Conservation (phyloP, 2,888 invertebrate genomes). For the Diloba caeruleocephala region DNA sequence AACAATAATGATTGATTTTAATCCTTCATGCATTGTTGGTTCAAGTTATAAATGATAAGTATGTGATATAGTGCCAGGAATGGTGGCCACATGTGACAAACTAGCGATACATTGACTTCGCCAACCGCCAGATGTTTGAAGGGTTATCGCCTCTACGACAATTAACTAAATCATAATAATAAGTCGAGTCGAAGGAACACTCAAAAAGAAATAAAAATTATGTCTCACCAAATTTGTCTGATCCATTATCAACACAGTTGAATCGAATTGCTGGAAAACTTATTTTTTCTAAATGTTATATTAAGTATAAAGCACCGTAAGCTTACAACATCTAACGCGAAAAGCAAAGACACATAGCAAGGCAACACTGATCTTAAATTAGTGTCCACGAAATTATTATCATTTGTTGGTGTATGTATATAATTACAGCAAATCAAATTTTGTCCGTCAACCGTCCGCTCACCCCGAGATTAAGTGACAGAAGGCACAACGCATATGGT, state of each 20-base stretch:
- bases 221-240: constrained; percentile 68
- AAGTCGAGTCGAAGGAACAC: constrained; percentile 30
- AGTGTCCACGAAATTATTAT: constrained; percentile 75
- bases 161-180: constrained; percentile 52
- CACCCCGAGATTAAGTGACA: constrained; percentile 70
- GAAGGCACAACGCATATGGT: constrained; percentile 87
- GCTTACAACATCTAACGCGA: constrained; percentile 82
- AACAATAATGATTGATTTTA: constrained; percentile 24
- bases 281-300: constrained; percentile 54
- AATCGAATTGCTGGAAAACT: constrained; percentile 50
- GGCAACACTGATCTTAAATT: constrained; percentile 86
- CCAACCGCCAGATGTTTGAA: constrained; percentile 80
- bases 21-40: constrained; percentile 40
- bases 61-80: constrained; percentile 66
- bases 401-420: constrained; percentile 68
- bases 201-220: constrained; percentile 35
- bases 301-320: constrained; percentile 82
- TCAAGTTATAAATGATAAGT: constrained; percentile 46
- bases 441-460: constrained; percentile 63
- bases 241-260: constrained; percentile 58
- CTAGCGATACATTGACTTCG: constrained; percentile 72
- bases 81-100: constrained; percentile 84
- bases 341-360: constrained; percentile 88
- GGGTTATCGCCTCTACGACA: constrained; percentile 72
- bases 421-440: constrained; percentile 72